These are phyloP conservation scores for Bombus huntii DNA, from an alignment of 1,140 invertebrate species.

Conservation along the genomic window DNA sequence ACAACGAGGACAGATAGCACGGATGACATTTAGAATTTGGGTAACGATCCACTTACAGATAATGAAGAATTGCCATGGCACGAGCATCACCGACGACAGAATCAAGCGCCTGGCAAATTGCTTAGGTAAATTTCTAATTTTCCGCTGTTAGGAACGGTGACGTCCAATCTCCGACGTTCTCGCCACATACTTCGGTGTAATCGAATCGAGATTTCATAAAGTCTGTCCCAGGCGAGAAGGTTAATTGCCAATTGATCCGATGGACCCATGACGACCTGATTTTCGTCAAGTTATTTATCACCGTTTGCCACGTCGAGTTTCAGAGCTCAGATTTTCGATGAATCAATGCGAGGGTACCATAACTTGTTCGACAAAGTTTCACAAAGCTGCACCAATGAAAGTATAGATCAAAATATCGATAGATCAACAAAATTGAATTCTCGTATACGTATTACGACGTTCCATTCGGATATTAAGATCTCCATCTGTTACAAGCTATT, in stretches of 20 bases:
- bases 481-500: not conserved
- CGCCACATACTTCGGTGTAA: conserved; percentile 64
- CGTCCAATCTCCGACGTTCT: conserved; percentile 55
- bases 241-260: conserved; percentile 73
- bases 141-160: conserved; percentile 62
- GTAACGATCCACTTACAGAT: conserved; percentile 60
- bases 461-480: not conserved
- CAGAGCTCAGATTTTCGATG: not conserved
- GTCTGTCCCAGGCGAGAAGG: conserved; percentile 45
- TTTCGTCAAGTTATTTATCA: conserved; percentile 56
- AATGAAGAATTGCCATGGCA: conserved; percentile 60
- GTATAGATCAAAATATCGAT: no score
- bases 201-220: conserved; percentile 71
- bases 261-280: conserved; percentile 33
- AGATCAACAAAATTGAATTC: not conserved
- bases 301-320: not conserved
- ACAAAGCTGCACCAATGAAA: not conserved
- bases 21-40: conserved; percentile 24
- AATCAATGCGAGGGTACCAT: not conserved
- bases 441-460: not conserved
- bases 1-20: not conserved
- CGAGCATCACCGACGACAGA: conserved; percentile 20
- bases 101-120: conserved; percentile 63
- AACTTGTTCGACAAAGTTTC: not conserved
- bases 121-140: conserved; percentile 72